Evolutionary conservation across 2,888 invertebrate species (phyloP), one percentile per base, ranked within the genome.

Genomic region (Sphaeridia pumilis): DNA sequence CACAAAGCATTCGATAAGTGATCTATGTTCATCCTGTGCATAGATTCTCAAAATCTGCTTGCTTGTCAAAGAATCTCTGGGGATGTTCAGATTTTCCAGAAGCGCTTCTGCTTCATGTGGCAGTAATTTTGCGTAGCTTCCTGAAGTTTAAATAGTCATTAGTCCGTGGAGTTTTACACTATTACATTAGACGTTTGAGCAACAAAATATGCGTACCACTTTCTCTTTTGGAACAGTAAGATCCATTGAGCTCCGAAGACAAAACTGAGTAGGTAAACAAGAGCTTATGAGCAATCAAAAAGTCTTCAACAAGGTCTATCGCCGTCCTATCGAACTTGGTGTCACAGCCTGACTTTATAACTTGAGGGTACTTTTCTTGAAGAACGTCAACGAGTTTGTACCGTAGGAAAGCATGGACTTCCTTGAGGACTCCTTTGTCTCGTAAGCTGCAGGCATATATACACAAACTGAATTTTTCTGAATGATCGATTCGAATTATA

Each of bases 181-280:
- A n/a, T n/a, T n/a, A n/a, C n/a, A n/a, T n/a, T n/a, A n/a, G n/a
- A n/a, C n/a, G n/a, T n/a, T n/a, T n/a, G n/a, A n/a, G n/a, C n/a
- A n/a, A n/a, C n/a, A n/a, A n/a, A n/a, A n/a, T n/a, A n/a, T n/a
- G 27, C 46, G 25, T 46, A 57, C 57, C 38, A 17, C 17, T 14
- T 5, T 7, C 12, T 17, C 38, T 22, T 53, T 44, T 55, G 12
- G 42, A 10, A 1, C 25, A 21, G 14, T 31, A 58, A 2, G 41
- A 24, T 2, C 43, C 49, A 21, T 49, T 58, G 14, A 56, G 24
- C 48, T 64, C 64, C n/a, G 61, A 56, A 1, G 52, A 50, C 1
- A 64, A 42, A 5, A 64, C 61, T 1, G 64, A 64, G 24, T 58
- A 47, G 0, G 61, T 64, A 41, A 59, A 64, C 0, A 64, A 52